Evolutionary conservation across 2,797 vertebrate genomes (phyloP).

Genomic region (Denticeps clupeoides): DNA sequence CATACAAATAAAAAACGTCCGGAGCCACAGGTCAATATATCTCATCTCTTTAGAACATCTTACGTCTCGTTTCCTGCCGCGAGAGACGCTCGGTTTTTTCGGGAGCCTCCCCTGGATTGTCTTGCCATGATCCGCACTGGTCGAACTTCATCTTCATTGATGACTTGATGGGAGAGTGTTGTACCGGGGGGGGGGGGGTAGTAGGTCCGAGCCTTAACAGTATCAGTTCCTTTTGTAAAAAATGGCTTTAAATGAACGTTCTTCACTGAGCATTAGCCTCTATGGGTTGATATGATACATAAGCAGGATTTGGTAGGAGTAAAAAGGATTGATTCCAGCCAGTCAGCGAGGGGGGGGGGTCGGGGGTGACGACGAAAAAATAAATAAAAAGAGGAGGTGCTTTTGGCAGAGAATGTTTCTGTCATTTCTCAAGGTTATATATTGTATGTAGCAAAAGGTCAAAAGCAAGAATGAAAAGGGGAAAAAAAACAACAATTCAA

Average conservation of each 20-base stretch:
- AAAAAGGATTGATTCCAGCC: conserved; percentile 57
- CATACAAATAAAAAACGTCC: conserved; percentile 49
- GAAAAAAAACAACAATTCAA: conserved; percentile 17
- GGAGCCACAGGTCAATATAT: conserved; percentile 55
- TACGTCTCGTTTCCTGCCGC: conserved; percentile 40
- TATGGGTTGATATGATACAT: conserved; percentile 48
- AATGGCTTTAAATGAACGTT: conserved; percentile 64
- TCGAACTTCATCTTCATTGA: conserved; percentile 53
- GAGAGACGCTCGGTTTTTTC: conserved; percentile 43
- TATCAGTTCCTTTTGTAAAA: conserved; percentile 55
- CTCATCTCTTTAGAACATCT: conserved; percentile 35
- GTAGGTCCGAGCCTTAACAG: conserved; percentile 60
- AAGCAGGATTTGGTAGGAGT: conserved; percentile 56
- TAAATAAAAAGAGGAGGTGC: conserved; percentile 33
- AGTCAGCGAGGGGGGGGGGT: conserved; percentile 31
- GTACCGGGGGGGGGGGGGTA: conserved; percentile 40
- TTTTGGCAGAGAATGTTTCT: conserved; percentile 50
- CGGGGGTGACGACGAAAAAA: conserved; percentile 51
- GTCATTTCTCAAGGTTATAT: conserved; percentile 4
- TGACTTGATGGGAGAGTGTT: conserved; percentile 57
- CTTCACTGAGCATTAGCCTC: conserved; percentile 45
- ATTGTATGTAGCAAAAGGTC: conserved; percentile 28
- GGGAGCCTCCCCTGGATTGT: conserved; percentile 65
- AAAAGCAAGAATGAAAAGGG: conserved; percentile 26
- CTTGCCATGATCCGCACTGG: conserved; percentile 58